phyloP scores from a whole-genome alignment of 2,888 invertebrate species.

The Spatulosminthurus flaviceps region DNA sequence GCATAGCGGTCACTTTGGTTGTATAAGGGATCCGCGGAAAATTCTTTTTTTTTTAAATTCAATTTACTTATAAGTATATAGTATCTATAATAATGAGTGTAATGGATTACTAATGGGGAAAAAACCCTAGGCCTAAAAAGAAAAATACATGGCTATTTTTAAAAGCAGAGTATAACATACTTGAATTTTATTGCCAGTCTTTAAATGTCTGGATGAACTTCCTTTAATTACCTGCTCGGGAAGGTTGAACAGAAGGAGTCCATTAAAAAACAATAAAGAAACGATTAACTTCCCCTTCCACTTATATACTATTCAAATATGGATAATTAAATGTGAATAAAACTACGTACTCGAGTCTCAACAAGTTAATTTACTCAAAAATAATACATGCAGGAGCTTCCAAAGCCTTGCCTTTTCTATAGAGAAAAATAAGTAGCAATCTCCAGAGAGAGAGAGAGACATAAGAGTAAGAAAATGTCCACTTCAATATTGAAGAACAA shows the following conservation, averaged over 20 bases:
- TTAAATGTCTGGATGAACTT: neutral
- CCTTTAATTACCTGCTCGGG: neutral
- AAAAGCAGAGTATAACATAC: neutral
- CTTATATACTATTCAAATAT: neutral
- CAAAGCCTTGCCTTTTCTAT: neutral
- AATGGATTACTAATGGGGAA: no score
- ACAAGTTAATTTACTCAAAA: neutral
- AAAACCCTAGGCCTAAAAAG: no score
- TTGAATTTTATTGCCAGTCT: constrained; percentile 5
- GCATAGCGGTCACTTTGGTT: no score
- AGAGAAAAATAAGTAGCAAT: no score
- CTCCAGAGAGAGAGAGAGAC: no score
- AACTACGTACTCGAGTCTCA: neutral
- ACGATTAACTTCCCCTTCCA: neutral
- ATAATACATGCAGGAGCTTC: neutral
- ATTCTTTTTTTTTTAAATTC: neutral
- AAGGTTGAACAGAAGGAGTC: neutral
- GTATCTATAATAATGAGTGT: no score
- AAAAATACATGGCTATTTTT: no score
- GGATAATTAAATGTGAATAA: constrained; percentile 7
- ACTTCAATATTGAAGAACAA: no score
- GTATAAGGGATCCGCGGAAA: neutral
- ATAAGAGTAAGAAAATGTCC: no score
- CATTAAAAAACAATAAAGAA: neutral
- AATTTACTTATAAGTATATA: no score